Evolutionary conservation across 2,888 invertebrate species (phyloP).

Genomic region (Ophion ellenae): DNA sequence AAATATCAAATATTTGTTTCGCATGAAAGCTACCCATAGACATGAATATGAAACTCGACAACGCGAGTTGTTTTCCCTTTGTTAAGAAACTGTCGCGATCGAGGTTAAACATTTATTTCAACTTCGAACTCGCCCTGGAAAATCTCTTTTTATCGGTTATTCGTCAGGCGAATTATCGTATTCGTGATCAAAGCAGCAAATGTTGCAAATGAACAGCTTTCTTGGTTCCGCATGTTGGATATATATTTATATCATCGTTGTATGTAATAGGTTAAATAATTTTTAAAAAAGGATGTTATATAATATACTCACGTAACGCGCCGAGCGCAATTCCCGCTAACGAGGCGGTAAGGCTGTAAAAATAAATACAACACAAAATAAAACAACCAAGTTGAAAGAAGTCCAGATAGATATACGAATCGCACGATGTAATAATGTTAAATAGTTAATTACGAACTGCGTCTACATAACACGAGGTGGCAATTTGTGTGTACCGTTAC

Average conservation of each 20-base stretch:
- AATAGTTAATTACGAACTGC: conserved; percentile 52
- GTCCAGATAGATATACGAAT: conserved; percentile 34
- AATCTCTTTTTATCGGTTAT: too few relatives aligned
- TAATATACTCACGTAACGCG: conserved; percentile 69
- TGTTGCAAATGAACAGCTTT: neutral
- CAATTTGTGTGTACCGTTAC: conserved; percentile 46
- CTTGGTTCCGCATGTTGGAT: too few relatives aligned
- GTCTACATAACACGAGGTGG: conserved; percentile 36
- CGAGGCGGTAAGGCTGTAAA: conserved; percentile 61
- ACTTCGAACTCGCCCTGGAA: too few relatives aligned
- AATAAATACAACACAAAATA: conserved; percentile 44
- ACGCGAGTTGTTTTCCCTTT: too few relatives aligned
- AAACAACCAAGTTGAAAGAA: conserved; percentile 33
- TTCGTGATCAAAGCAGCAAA: neutral
- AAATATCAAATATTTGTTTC: too few relatives aligned
- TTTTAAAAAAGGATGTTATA: conserved; percentile 37
- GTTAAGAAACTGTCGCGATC: too few relatives aligned
- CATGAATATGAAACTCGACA: too few relatives aligned
- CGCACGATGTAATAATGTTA: conserved; percentile 46
- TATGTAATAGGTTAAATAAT: conserved; percentile 23
- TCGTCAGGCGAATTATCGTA: too few relatives aligned
- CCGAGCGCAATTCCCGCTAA: conserved; percentile 60
- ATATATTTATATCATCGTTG: neutral
- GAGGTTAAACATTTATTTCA: too few relatives aligned
- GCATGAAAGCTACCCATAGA: too few relatives aligned